Evolutionary conservation across 2,113 vertebrate species (phyloP).

Genomic region (Aplodontia rufa): DNA sequence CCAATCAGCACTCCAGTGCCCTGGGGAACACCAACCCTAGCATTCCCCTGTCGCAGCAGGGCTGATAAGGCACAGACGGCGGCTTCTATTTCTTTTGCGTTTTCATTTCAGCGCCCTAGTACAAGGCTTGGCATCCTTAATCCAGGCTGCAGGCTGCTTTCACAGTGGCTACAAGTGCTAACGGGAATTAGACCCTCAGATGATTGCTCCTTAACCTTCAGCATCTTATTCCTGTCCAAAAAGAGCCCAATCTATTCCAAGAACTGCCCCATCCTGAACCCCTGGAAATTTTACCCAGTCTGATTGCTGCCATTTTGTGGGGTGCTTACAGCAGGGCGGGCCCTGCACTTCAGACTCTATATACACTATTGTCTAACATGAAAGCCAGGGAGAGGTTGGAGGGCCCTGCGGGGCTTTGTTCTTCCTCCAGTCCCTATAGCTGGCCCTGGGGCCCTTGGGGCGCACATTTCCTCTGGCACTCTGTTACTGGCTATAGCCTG

Average conservation of each 20-base stretch:
- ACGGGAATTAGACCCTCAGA: not conserved
- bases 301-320: not conserved
- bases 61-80: not conserved
- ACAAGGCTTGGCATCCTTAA: slow-evolving; percentile 22
- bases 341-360: not conserved
- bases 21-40: not conserved
- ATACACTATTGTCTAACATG: not conserved
- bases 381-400: not conserved
- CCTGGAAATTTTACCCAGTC: not conserved
- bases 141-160: not conserved
- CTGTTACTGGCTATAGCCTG: slow-evolving; percentile 25
- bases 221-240: slow-evolving; percentile 8
- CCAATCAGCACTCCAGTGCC: not conserved
- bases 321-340: not conserved
- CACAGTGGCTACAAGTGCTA: slow-evolving; percentile 4
- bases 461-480: not conserved
- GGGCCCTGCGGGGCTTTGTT: not conserved
- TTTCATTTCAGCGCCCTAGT: not conserved
- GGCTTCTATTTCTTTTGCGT: slow-evolving; percentile 5
- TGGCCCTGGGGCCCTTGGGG: not conserved
- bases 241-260: not conserved
- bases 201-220: not conserved
- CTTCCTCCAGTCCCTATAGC: not conserved
- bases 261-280: not conserved
- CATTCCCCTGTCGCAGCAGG: not conserved